Conservation (phyloP, 2,113 vertebrate species). For the Ctenomys sociabilis region DNA sequence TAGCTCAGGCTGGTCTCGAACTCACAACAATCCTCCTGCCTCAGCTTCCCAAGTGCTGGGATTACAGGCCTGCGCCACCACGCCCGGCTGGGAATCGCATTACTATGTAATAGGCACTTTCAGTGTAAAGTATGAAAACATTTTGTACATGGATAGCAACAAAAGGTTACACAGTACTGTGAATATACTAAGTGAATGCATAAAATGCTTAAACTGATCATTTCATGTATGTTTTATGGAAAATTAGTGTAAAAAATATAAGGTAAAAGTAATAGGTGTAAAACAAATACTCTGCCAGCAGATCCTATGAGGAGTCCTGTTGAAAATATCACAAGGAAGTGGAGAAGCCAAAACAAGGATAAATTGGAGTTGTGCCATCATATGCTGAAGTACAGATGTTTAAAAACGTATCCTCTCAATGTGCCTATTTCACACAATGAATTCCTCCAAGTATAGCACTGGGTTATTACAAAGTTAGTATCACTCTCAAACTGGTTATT, state of each 20-base stretch:
- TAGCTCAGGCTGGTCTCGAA: too few relatives aligned
- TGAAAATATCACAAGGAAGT: not conserved
- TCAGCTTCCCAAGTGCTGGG: too few relatives aligned
- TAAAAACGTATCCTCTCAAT: not conserved
- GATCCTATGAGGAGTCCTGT: not conserved
- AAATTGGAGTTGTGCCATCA: not conserved
- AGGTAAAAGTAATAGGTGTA: not conserved
- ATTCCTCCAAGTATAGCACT: not conserved
- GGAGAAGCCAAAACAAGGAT: not conserved
- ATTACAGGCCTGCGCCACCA: too few relatives aligned
- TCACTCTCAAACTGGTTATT: not conserved
- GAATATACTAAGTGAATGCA: not conserved
- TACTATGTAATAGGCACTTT: not conserved
- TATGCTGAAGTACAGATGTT: not conserved
- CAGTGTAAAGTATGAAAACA: not conserved
- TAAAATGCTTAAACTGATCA: not conserved
- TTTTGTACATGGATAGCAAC: not conserved
- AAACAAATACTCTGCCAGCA: not conserved
- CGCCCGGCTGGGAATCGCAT: not conserved
- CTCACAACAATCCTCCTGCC: too few relatives aligned
- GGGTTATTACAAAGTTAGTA: not conserved
- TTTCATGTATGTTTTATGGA: not conserved
- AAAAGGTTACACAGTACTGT: not conserved
- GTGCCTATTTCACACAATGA: not conserved
- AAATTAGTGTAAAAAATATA: not conserved